A percentile compares a stretch with the other conserved stretches of the same genome.
Evolutionary conservation across 2,113 vertebrate genomes (phyloP).

Genomic region (Ptilorrhoa leucosticta): DNA sequence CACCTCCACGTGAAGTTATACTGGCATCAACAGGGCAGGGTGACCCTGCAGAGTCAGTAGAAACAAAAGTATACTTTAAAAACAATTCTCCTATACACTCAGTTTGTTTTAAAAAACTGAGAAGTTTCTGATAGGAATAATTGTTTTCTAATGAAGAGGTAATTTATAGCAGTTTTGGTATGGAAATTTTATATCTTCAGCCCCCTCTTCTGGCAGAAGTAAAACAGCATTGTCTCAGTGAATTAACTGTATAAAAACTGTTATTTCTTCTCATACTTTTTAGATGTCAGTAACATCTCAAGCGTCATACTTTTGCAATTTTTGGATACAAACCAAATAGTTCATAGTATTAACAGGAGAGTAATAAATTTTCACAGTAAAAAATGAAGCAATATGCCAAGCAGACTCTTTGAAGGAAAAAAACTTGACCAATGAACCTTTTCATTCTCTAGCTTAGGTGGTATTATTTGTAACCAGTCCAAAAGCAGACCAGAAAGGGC

Average conservation of each 20-base stretch:
- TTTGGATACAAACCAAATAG: neutral
- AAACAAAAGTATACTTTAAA: neutral
- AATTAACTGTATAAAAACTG: neutral
- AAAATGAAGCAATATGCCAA: neutral
- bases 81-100: neutral
- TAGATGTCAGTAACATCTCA: neutral
- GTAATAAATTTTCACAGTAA: neutral
- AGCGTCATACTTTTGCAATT: neutral
- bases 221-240: neutral
- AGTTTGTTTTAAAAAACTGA: neutral
- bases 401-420: neutral
- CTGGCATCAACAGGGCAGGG: neutral
- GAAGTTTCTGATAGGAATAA: neutral
- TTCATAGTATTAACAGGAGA: neutral
- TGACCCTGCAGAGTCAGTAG: neutral
- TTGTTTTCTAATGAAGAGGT: neutral
- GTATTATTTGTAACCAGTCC: neutral
- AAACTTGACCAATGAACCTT: neutral
- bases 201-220: constrained; percentile 54
- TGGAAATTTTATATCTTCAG: constrained; percentile 16
- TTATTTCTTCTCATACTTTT: neutral
- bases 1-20: neutral
- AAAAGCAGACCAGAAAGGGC: neutral
- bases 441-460: neutral
- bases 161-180: neutral